Base-by-base conservation (phyloP, 2,888 invertebrate species). In the Lasioglossum morio region DNA sequence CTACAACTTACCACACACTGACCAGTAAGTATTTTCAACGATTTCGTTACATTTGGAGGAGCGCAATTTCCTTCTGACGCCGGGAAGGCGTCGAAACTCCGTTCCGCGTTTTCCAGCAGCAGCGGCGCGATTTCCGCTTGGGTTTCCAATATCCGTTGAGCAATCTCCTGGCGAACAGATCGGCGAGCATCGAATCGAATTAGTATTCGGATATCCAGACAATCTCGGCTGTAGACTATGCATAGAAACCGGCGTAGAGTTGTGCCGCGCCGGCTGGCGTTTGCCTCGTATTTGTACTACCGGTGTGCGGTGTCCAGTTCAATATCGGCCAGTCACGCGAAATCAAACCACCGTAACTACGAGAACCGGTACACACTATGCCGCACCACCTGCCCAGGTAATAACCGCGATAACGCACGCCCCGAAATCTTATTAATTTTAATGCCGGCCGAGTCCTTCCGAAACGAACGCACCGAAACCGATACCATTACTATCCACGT, bases 371-470 rank as follows among this genome's bases (percentile, higher is more conserved):
- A 77, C 69, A 60, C 76, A 86, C 88, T 83, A 27, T 40, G 81
- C 87, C n/a, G 66, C 84, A 76, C 91, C 92, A 93, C 92, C 93
- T 93, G 92, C 86, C 85, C 57, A 76, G 77, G 87, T 90, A 91
- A 92, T 92, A 91, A 92, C 88, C 87, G 91, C 88, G 87, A 91
- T 91, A 90, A 91, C 89, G 87, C 85, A 81, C 82, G 84, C 77
- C 88, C 57, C 88, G 91, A 92, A 93, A 92, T 91, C 84, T 92
- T 92, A 93, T 93, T 93, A 92, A 93, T 93, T 93, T 93, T 92
- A 92, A 93, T 91, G 89, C 81, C 77, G 37, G 46, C 10, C 34
- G 43, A 43, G 53, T 66, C 66, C 34, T 63, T 66, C 34, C 34
- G 63, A 63, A 60, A 60, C 27, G 16, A 63, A 5, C 63, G 63